These are phyloP conservation scores for Palythoa grandiflora DNA, from an alignment of 92 coral and sea anemone genomes.

Conservation along the genomic window DNA sequence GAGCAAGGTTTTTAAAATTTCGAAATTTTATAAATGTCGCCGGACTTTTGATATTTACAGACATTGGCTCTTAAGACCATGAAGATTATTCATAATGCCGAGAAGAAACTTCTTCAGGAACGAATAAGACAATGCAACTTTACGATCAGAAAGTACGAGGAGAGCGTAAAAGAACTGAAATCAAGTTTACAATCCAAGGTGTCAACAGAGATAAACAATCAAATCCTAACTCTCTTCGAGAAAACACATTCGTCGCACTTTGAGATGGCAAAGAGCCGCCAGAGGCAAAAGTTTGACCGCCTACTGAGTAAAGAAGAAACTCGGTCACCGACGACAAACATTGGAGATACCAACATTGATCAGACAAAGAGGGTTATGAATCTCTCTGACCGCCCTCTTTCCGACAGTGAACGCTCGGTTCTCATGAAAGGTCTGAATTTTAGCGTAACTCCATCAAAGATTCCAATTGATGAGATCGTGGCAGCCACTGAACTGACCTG, in stretches of 20 bases:
- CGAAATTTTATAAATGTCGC: too few species aligned
- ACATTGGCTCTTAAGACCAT: slow-evolving; percentile 18
- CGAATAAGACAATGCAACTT: slow-evolving; percentile 50
- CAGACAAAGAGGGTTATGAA: slow-evolving; percentile 35
- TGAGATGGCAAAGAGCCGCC: slow-evolving; percentile 42
- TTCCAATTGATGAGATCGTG: slow-evolving; percentile 33
- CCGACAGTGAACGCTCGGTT: slow-evolving; percentile 30
- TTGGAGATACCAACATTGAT: slow-evolving; percentile 11
- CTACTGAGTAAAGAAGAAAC: slow-evolving; percentile 21
- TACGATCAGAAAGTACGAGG: slow-evolving; percentile 43
- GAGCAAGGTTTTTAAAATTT: too few species aligned
- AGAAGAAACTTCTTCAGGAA: slow-evolving; percentile 52
- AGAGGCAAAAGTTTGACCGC: slow-evolving; percentile 46
- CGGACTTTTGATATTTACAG: too few species aligned
- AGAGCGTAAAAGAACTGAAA: slow-evolving; percentile 37
- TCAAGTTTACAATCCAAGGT: slow-evolving; percentile 42
- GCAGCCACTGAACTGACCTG: slow-evolving; percentile 50
- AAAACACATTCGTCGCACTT: slow-evolving; percentile 14
- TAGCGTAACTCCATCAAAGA: slow-evolving; percentile 41
- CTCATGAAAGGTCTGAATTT: slow-evolving; percentile 51
- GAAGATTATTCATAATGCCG: slow-evolving; percentile 30
- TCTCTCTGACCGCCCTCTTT: slow-evolving; percentile 26
- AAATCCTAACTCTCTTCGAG: background rate
- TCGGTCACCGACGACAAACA: slow-evolving; percentile 11
- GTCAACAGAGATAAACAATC: slow-evolving; percentile 28